These are phyloP conservation scores for Hypothenemus hampei DNA, from an alignment of 1,140 invertebrate species.

Conservation along the genomic window DNA sequence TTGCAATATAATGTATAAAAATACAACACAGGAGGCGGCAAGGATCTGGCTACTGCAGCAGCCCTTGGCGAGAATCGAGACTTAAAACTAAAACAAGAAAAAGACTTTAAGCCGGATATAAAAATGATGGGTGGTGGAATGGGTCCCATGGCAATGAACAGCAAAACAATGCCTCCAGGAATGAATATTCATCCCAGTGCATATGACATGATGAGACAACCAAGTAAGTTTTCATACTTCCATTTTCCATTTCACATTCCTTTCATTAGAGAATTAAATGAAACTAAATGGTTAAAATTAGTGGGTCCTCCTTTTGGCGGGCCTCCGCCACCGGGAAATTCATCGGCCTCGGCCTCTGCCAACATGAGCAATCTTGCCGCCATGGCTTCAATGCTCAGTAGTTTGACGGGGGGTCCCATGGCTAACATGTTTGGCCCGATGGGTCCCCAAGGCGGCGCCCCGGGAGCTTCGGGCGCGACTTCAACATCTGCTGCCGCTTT, in stretches of 20 bases:
- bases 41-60: conserved; percentile 70
- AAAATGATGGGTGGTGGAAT: conserved; percentile 29
- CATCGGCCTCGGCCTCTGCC: conserved; percentile 5
- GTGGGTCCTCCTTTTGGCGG: conserved; percentile 40
- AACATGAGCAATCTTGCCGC: conserved; percentile 42
- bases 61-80: conserved; percentile 48
- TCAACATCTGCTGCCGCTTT: conserved; percentile 46
- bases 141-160: conserved; percentile 28
- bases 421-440: conserved; percentile 40
- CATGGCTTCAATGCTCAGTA: conserved; percentile 44
- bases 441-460: conserved; percentile 34
- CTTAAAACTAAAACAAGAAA: conserved; percentile 35
- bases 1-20: not conserved
- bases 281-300: conserved; percentile 25
- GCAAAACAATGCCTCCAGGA: conserved; percentile 32
- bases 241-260: not conserved
- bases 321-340: too few relatives aligned
- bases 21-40: conserved; percentile 63
- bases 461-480: conserved; percentile 36
- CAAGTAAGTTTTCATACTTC: conserved; percentile 28
- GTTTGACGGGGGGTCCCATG: conserved; percentile 39
- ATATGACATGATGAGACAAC: conserved; percentile 39
- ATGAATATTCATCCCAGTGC: conserved; percentile 29
- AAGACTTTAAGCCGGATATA: conserved; percentile 29
- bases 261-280: too few relatives aligned